Evolutionary conservation across 2,797 vertebrate species (phyloP), one percentile per base, ranked within the genome.

Genomic region (Girardinus metallicus): DNA sequence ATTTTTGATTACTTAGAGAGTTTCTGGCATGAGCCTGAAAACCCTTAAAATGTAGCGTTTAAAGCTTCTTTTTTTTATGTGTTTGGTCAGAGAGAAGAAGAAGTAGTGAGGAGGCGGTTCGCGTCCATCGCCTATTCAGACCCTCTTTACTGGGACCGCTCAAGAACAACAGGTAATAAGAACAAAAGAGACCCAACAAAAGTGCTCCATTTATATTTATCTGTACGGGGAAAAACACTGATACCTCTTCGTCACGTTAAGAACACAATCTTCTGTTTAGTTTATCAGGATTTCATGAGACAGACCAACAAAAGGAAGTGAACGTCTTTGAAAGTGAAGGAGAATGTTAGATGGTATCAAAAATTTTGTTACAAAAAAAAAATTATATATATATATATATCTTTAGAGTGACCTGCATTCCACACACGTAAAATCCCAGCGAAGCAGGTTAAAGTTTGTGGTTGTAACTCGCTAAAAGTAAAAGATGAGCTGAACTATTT

Each of bases 51-150:
- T 26, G 6, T 15, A n/a, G 23, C 4, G 11, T 43, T 53, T 21
- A 15, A 71, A 73, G 0, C 62, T 68, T 78, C 53, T 57, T 64
- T n/a, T n/a, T 79, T 62, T 9, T 78, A 9, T 85, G 41, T 88
- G 75, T 80, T 62, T 85, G 92, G 83, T 68, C 91, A 99, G 98
- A 97, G 80, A 91, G 96, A 97, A 85, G 95, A 97, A 86, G 97
- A 99, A 51, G 95, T 90, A 12, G 96, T 99, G 86, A 96, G 97
- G 73, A 96, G 96, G 77, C 95, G 97, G 26, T 96, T 97, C 74
- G 94, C 93, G 46, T 96, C 91, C 53, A 96, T 99, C 44, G 89
- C 92, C 7, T 99, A 98, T 82, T 93, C 96, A 5, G 97, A 98
- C 84, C 92, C 90, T 47, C 94, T 93, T 55, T 80, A 95, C 82